Percentiles rank a stretch among this genome's conserved stretches.
Conservation (phyloP, 2,113 vertebrate genomes). For the Laticauda colubrina region DNA sequence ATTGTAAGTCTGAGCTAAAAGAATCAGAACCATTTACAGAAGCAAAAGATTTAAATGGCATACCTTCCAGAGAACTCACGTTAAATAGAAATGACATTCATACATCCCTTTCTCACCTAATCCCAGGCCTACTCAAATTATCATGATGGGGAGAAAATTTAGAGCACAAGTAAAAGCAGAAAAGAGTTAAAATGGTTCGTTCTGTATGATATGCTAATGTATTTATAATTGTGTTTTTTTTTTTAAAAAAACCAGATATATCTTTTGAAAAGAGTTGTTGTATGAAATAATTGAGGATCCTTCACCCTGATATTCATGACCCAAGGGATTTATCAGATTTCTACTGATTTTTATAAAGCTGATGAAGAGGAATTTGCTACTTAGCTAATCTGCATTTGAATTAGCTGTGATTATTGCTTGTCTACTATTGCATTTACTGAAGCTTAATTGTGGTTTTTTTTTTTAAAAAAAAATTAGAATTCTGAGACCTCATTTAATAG, state of each 20-base stretch:
- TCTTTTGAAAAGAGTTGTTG: not conserved
- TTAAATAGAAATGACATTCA: not conserved
- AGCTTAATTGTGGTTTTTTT: not conserved
- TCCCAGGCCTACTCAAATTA: not conserved
- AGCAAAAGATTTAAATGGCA: not conserved
- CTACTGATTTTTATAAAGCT: not conserved
- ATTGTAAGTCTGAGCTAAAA: not conserved
- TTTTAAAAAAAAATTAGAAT: not conserved
- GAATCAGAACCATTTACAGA: not conserved
- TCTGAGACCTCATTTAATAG: not conserved
- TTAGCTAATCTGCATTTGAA: not conserved
- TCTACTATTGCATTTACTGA: not conserved
- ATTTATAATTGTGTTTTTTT: not conserved
- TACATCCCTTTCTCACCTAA: not conserved
- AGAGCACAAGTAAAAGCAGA: not conserved
- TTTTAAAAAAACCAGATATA: not conserved
- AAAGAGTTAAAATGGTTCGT: not conserved
- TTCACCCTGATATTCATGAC: not conserved
- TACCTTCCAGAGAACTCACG: not conserved
- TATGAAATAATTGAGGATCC: not conserved
- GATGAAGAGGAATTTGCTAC: not conserved
- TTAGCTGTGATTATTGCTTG: not conserved
- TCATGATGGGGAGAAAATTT: not conserved
- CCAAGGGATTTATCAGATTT: not conserved
- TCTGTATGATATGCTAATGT: not conserved